A percentile compares a stretch with the other conserved stretches of the same genome.
These are phyloP conservation scores for Apostichopus parvimensis DNA, from an alignment of 35 echinoderm and acorn worm species.

Conservation along the genomic window DNA sequence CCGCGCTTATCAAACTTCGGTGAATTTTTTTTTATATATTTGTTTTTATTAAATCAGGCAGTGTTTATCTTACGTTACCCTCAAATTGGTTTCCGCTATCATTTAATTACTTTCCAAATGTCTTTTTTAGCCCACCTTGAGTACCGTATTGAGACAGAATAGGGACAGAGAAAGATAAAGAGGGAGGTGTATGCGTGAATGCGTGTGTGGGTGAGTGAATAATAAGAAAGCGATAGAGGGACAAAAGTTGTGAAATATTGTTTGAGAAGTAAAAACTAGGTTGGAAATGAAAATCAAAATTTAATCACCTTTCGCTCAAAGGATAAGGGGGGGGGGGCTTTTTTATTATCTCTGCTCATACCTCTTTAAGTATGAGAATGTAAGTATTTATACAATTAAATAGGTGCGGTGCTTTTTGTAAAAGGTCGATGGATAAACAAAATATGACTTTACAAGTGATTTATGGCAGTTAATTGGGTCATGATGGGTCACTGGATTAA, in stretches of 20 bases:
- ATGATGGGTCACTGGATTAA: constrained; percentile 40
- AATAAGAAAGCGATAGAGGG: too few species aligned
- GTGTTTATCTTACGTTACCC: constrained; percentile 2
- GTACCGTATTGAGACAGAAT: too few species aligned
- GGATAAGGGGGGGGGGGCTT: background rate
- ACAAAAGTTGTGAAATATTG: too few species aligned
- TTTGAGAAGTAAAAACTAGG: too few species aligned
- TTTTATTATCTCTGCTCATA: background rate
- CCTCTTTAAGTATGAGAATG: background rate
- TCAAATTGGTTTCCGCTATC: constrained; percentile 2
- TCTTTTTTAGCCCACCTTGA: too few species aligned
- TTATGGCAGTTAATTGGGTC: constrained; percentile 37
- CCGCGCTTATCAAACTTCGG: background rate
- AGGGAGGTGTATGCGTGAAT: too few species aligned
- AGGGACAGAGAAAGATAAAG: too few species aligned
- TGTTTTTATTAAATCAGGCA: background rate
- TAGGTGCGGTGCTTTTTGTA: background rate
- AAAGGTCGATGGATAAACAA: constrained; percentile 8
- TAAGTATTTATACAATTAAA: background rate
- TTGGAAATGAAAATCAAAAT: too few species aligned
- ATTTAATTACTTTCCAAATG: constrained; percentile 11
- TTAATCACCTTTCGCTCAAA: too few species aligned
- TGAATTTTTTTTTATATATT: background rate
- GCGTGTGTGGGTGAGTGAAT: too few species aligned
- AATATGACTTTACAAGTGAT: constrained; percentile 18